Percentiles rank a stretch among this genome's conserved stretches.
These are phyloP conservation scores for Epistrophe eligans DNA, from an alignment of 2,888 invertebrate species.

Conservation along the genomic window DNA sequence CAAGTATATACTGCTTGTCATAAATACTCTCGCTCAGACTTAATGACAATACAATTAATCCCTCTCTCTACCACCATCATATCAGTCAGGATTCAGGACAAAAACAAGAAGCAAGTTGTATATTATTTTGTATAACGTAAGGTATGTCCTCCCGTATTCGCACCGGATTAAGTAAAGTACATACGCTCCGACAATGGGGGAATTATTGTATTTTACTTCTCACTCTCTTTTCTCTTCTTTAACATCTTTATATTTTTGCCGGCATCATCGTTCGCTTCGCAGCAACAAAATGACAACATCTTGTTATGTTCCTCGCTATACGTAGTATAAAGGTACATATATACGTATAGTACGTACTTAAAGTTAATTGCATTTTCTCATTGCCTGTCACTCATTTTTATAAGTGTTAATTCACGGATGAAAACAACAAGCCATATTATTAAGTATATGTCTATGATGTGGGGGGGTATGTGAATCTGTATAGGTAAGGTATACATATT, in stretches of 20 bases:
- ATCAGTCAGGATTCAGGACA: constrained; percentile 39
- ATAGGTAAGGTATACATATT: not conserved
- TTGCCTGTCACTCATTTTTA: constrained; percentile 76
- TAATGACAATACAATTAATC: constrained; percentile 74
- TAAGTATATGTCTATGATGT: constrained; percentile 3
- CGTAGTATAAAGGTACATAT: not conserved
- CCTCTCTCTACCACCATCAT: constrained; percentile 45
- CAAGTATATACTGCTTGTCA: constrained; percentile 15
- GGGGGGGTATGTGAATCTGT: not conserved
- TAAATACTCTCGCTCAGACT: constrained; percentile 37
- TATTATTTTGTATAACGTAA: not conserved
- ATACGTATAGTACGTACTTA: constrained; percentile 54
- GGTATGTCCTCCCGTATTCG: constrained; percentile 46
- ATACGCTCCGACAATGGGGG: constrained; percentile 60
- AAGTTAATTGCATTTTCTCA: constrained; percentile 76
- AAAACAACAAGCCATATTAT: constrained; percentile 52
- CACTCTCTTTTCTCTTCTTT: constrained; percentile 18
- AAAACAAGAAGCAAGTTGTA: constrained; percentile 20
- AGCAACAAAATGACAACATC: constrained; percentile 70
- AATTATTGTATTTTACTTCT: constrained; percentile 53
- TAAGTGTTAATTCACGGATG: constrained; percentile 75
- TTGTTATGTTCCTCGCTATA: constrained; percentile 65
- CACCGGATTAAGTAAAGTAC: constrained; percentile 49
- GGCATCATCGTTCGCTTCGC: constrained; percentile 49
- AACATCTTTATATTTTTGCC: constrained; percentile 48